Evolutionary conservation across 2,888 invertebrate genomes (phyloP).

Genomic region (Lordiphosa fenestrarum): DNA sequence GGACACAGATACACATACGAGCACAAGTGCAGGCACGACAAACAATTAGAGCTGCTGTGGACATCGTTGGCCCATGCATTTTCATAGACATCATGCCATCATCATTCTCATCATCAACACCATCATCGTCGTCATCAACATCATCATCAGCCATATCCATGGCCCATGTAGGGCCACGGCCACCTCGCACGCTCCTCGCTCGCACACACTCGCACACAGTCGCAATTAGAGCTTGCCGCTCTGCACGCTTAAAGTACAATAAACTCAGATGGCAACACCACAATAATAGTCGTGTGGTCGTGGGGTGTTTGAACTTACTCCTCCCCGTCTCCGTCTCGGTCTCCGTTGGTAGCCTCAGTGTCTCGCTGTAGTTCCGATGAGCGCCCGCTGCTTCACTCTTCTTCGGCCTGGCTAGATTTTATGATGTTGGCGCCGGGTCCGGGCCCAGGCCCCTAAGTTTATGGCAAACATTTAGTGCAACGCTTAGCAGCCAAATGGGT

Average conservation of each 20-base stretch:
- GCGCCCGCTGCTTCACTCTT: slow-evolving; percentile 24
- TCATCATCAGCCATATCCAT: slow-evolving; percentile 13
- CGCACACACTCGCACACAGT: slow-evolving; percentile 22
- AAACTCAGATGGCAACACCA: slow-evolving; percentile 60
- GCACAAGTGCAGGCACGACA: slow-evolving; percentile 37
- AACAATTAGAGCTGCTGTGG: slow-evolving; percentile 65
- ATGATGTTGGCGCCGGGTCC: slow-evolving; percentile 44
- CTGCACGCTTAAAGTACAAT: slow-evolving; percentile 62
- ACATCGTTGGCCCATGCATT: slow-evolving; percentile 60
- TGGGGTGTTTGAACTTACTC: slow-evolving; percentile 68
- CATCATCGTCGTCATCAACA: slow-evolving; percentile 4
- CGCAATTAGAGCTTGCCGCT: slow-evolving; percentile 55
- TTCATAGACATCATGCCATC: slow-evolving; percentile 65
- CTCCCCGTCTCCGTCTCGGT: slow-evolving; percentile 10
- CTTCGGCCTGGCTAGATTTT: slow-evolving; percentile 31
- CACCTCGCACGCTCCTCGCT: slow-evolving; percentile 24
- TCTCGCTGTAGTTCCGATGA: slow-evolving; percentile 1
- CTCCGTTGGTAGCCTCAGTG: neutral
- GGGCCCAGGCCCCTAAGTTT: slow-evolving; percentile 31
- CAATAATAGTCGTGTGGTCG: slow-evolving; percentile 30
- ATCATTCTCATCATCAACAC: slow-evolving; percentile 22
- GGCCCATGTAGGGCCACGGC: slow-evolving; percentile 25
- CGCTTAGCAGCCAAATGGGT: slow-evolving; percentile 63
- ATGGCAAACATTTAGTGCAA: slow-evolving; percentile 65
- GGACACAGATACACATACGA: slow-evolving; percentile 19